Percentiles rank a stretch among this genome's conserved stretches.
phyloP scores from a whole-genome alignment of 2,888 invertebrate species.

The Allygus modestus region DNA sequence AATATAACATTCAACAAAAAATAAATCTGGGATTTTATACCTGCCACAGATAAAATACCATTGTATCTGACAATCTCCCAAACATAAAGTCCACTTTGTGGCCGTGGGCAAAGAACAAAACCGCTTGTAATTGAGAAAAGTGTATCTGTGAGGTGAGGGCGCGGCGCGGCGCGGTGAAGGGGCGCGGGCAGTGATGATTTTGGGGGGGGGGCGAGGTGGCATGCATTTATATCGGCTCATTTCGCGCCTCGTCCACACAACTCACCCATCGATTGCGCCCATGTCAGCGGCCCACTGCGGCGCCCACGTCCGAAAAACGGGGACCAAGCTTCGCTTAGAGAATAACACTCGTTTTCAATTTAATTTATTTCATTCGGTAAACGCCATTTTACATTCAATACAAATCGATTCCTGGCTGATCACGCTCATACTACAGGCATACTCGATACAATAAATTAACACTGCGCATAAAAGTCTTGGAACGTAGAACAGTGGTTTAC shows the following conservation, averaged over 20 bases:
- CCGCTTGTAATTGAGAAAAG: not conserved
- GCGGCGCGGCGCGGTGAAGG: not conserved
- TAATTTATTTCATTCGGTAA: too few species aligned
- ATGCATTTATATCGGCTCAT: constrained; percentile 64
- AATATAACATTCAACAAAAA: too few species aligned
- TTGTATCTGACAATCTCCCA: not conserved
- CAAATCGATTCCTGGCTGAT: too few species aligned
- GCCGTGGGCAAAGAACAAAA: not conserved
- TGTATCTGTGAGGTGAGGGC: not conserved
- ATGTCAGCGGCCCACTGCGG: not conserved
- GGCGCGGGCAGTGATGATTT: not conserved
- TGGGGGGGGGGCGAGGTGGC: constrained; percentile 35
- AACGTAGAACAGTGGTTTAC: too few species aligned
- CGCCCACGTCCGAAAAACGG: not conserved
- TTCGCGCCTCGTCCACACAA: constrained; percentile 43
- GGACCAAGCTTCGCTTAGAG: not conserved
- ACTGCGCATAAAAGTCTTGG: too few species aligned
- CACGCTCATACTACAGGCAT: too few species aligned
- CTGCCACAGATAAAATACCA: too few species aligned
- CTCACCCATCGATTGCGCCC: constrained; percentile 2
- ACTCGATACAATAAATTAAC: too few species aligned
- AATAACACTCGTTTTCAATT: too few species aligned
- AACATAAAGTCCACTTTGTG: not conserved
- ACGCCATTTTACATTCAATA: too few species aligned
- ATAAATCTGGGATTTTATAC: too few species aligned